Conservation (phyloP, 1,140 invertebrate genomes). For the Listronotus bonariensis region DNA sequence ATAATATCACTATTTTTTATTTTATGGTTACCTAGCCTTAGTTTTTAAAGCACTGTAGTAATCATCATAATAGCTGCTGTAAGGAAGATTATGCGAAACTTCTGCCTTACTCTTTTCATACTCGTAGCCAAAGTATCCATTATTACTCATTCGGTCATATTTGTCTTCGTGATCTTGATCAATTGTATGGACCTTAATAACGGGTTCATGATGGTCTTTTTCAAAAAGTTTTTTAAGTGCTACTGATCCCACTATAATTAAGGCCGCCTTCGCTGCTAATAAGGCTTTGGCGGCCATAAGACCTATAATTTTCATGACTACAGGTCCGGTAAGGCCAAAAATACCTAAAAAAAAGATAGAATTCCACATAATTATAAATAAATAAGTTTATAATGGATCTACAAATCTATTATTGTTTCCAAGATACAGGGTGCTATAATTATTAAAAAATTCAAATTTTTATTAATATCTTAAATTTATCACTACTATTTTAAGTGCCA, state of each 20-base stretch:
- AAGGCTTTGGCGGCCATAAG: conserved; percentile 70
- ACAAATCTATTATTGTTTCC: too few species aligned
- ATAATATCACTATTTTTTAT: too few species aligned
- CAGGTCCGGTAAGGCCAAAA: conserved; percentile 64
- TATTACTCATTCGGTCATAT: conserved; percentile 39
- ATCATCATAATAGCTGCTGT: conserved; percentile 21
- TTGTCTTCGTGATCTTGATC: conserved; percentile 45
- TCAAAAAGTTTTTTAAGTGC: conserved; percentile 72
- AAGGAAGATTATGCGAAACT: conserved; percentile 12
- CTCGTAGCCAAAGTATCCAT: conserved; percentile 20
- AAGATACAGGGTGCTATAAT: too few species aligned
- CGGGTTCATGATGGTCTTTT: conserved; percentile 63
- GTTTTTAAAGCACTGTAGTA: conserved; percentile 5
- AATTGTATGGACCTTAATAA: conserved; percentile 63
- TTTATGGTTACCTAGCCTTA: too few species aligned
- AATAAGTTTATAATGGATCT: too few species aligned
- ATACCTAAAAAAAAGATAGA: conserved; percentile 60
- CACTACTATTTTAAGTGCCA: too few species aligned
- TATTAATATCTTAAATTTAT: too few species aligned
- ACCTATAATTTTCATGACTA: conserved; percentile 65
- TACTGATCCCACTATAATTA: conserved; percentile 70
- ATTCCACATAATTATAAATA: too few species aligned
- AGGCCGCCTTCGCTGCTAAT: conserved; percentile 69
- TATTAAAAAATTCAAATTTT: too few species aligned
- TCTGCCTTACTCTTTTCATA: conserved; percentile 10